Evolutionary conservation across 2,797 vertebrate species (phyloP).

Genomic region (Poecilia gillii): DNA sequence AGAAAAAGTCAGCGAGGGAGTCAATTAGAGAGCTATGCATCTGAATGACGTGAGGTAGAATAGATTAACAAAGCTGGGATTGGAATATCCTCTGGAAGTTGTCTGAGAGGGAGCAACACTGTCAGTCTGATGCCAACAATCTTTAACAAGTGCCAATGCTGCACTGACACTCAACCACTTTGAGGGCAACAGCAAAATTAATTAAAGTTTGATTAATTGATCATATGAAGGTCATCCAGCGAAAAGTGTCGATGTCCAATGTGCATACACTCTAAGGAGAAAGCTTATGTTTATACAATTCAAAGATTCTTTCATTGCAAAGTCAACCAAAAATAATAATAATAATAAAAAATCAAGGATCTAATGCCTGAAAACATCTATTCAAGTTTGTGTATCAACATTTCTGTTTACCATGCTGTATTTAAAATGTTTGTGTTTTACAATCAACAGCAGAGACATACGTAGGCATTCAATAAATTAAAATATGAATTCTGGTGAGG

Average conservation of each 20-base stretch:
- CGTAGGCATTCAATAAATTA: not conserved
- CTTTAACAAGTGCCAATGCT: conserved; percentile 18
- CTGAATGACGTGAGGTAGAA: conserved; percentile 52
- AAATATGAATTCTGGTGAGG: not conserved
- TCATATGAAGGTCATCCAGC: conserved; percentile 28
- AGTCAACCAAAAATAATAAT: not conserved
- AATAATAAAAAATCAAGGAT: not conserved
- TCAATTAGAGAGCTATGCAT: conserved; percentile 70
- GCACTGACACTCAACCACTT: not conserved
- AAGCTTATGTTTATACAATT: conserved; percentile 1
- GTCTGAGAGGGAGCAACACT: conserved; percentile 57
- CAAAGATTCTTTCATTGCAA: conserved; percentile 8
- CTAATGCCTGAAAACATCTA: not conserved
- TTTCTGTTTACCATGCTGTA: no score
- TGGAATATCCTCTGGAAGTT: conserved; percentile 53
- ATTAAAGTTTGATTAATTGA: conserved; percentile 20
- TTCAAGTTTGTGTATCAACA: no score
- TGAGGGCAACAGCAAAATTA: conserved; percentile 19
- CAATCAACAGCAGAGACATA: not conserved
- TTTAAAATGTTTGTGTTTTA: no score
- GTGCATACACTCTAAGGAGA: not conserved
- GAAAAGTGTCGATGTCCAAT: conserved; percentile 16
- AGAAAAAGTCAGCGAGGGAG: conserved; percentile 62
- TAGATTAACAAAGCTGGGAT: conserved; percentile 38
- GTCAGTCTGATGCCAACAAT: conserved; percentile 45